phyloP scores from a whole-genome alignment of 37 sponge, comb jelly and placozoan genomes.

The Hexactinellida sp. region DNA sequence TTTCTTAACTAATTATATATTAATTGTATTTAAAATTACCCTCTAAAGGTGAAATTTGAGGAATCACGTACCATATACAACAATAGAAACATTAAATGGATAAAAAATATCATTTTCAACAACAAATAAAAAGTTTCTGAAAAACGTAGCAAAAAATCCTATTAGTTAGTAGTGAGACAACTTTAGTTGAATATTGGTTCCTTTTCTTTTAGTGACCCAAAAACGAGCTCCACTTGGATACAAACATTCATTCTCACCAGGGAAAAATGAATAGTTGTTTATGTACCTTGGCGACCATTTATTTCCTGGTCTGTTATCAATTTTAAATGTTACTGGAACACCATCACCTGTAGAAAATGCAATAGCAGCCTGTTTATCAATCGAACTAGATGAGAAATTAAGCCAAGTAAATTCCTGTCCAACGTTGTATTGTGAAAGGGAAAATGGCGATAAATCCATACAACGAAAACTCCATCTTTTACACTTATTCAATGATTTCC shows the following conservation, averaged over 20 bases:
- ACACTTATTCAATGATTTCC: neutral
- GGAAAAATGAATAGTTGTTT: neutral
- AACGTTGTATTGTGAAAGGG: neutral
- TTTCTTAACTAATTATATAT: too few relatives aligned
- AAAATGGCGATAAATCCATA: neutral
- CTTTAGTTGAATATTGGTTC: neutral
- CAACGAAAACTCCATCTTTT: neutral
- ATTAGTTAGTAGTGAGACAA: neutral
- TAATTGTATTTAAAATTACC: too few relatives aligned
- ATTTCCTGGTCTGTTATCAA: neutral
- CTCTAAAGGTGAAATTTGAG: too few relatives aligned
- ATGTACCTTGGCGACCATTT: neutral
- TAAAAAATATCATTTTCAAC: too few relatives aligned
- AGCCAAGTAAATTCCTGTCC: neutral
- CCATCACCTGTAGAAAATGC: neutral
- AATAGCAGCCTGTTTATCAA: neutral
- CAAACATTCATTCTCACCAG: neutral
- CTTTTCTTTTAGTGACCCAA: neutral
- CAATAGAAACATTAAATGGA: too few relatives aligned
- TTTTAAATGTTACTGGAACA: neutral
- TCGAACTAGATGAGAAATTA: neutral
- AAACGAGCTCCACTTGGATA: neutral
- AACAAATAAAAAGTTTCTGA: too few relatives aligned
- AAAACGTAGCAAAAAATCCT: too few relatives aligned
- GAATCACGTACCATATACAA: too few relatives aligned